These are phyloP conservation scores for Vanessa tameamea DNA, from an alignment of 1,140 invertebrate genomes.

Conservation along the genomic window DNA sequence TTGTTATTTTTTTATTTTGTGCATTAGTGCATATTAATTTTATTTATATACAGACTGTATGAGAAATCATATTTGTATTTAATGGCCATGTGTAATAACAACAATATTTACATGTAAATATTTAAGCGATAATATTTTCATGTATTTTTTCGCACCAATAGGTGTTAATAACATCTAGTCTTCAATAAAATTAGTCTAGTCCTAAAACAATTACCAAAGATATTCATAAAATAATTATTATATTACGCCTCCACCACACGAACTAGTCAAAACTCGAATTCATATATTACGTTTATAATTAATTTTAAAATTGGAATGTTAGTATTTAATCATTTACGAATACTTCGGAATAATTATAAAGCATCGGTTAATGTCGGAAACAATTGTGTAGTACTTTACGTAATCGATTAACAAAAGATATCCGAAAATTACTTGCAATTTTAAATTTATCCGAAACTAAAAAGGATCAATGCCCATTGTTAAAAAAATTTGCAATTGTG, in stretches of 20 bases:
- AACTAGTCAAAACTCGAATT: slow-evolving; percentile 63
- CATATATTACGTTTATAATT: slow-evolving; percentile 31
- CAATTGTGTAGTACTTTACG: too few species aligned
- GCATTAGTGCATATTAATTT: slow-evolving; percentile 1
- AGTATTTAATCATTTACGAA: not conserved
- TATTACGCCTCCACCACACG: slow-evolving; percentile 48
- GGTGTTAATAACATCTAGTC: slow-evolving; percentile 51
- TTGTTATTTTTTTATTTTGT: slow-evolving; percentile 20
- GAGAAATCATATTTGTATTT: not conserved
- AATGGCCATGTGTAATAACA: not conserved
- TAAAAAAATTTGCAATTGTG: too few species aligned
- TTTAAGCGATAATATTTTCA: not conserved
- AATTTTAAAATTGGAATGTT: slow-evolving; percentile 18
- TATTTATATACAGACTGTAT: too few species aligned
- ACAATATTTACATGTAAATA: slow-evolving; percentile 1
- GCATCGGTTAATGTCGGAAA: too few species aligned
- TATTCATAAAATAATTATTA: slow-evolving; percentile 43
- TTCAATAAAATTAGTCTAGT: slow-evolving; percentile 48
- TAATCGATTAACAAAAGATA: too few species aligned
- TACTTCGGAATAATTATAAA: too few species aligned
- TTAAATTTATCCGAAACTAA: too few species aligned
- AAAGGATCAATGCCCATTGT: too few species aligned
- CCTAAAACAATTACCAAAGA: slow-evolving; percentile 61
- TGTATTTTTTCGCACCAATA: slow-evolving; percentile 8
- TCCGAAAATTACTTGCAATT: too few species aligned